Percentiles rank a stretch among this genome's conserved stretches.
Evolutionary conservation across 37 sponge, comb jelly and placozoan genomes (phyloP).

Genomic region (Geodia barretti): DNA sequence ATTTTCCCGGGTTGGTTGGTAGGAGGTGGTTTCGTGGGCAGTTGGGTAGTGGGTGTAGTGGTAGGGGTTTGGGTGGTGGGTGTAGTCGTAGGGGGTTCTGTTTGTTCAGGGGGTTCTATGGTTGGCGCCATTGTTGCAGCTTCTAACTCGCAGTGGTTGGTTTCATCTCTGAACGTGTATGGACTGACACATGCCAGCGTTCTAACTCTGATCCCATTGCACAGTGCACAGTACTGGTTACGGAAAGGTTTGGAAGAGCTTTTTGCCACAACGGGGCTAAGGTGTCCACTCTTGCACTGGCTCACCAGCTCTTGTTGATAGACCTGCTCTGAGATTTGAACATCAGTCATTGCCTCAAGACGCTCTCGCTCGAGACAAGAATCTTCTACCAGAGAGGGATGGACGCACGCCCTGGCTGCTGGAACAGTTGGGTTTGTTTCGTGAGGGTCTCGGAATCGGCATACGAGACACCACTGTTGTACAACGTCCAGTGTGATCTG

Average conservation of each 20-base stretch:
- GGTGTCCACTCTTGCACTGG: constrained; percentile 13
- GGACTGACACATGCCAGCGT: not conserved
- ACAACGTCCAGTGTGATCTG: not conserved
- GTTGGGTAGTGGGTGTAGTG: not conserved
- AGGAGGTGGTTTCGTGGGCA: not conserved
- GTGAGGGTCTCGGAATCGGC: not conserved
- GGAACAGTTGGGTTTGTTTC: not conserved
- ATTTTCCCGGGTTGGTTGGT: not conserved
- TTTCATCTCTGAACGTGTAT: too few relatives aligned
- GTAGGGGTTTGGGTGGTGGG: not conserved
- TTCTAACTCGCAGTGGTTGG: not conserved
- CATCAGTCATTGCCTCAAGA: not conserved
- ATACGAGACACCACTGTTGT: not conserved
- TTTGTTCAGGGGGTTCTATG: not conserved
- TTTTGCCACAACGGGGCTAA: not conserved
- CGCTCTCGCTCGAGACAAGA: not conserved
- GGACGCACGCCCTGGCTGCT: constrained; percentile 9
- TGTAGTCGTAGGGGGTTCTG: not conserved
- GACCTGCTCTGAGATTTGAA: not conserved
- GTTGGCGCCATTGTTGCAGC: not conserved
- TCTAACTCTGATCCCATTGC: not conserved
- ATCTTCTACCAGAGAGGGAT: not conserved
- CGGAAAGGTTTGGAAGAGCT: not conserved
- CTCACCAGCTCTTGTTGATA: constrained; percentile 1
- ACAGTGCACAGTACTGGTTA: constrained; percentile 8